Evolutionary conservation across 2,113 vertebrate genomes (phyloP).

Genomic region (Odontesthes bonariensis): DNA sequence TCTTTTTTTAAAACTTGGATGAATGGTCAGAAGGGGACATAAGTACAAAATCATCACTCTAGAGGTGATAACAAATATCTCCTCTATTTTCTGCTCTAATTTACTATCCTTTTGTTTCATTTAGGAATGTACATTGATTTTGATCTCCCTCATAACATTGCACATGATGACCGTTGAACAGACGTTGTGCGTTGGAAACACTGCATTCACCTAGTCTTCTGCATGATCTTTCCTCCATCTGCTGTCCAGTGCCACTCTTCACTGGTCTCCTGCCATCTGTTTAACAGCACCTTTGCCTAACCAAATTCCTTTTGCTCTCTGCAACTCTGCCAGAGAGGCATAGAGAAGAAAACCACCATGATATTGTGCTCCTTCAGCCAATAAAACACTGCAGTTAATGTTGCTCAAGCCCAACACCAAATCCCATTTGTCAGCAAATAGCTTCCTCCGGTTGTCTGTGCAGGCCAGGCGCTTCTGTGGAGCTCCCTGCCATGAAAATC

Average conservation of each 20-base stretch:
- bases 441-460: slow-evolving; percentile 69
- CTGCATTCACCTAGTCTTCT: slow-evolving; percentile 47
- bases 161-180: slow-evolving; percentile 1
- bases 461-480: slow-evolving; percentile 67
- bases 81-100: not conserved
- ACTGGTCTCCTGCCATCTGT: slow-evolving; percentile 77
- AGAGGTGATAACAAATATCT: not conserved
- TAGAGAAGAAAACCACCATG: slow-evolving; percentile 71
- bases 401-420: slow-evolving; percentile 73
- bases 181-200: slow-evolving; percentile 31
- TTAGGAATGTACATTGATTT: not conserved
- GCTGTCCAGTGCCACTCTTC: slow-evolving; percentile 77
- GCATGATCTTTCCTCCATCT: slow-evolving; percentile 78
- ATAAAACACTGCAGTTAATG: slow-evolving; percentile 81
- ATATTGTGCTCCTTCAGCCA: slow-evolving; percentile 76
- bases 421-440: slow-evolving; percentile 82
- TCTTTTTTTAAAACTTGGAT: not conserved
- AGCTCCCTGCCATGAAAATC: slow-evolving; percentile 61
- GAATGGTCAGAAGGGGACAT: not conserved
- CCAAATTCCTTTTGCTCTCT: slow-evolving; percentile 67
- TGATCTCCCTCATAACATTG: not conserved
- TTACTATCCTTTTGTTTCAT: not conserved
- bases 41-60: not conserved
- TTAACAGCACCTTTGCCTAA: slow-evolving; percentile 80
- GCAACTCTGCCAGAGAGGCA: slow-evolving; percentile 69